These are phyloP conservation scores for Cryptoblepharus egeriae DNA, from an alignment of 2,797 vertebrate species.

Conservation along the genomic window DNA sequence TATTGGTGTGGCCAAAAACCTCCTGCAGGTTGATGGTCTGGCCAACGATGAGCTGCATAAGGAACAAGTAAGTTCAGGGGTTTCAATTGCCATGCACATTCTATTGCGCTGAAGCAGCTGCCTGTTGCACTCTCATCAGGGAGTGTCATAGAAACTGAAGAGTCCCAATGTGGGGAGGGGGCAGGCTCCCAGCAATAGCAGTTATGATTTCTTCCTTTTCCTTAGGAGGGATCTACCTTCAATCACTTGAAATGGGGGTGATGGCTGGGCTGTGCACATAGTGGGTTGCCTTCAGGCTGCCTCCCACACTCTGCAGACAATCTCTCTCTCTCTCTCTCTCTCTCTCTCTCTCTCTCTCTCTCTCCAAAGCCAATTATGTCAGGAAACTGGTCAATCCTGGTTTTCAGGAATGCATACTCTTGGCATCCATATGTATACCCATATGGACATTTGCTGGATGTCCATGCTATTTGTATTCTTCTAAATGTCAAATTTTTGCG, in stretches of 20 bases:
- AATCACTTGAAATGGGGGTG: not conserved
- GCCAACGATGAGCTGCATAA: constrained; percentile 81
- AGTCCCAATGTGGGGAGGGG: not conserved
- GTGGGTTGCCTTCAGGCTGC: not conserved
- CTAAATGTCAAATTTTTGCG: not conserved
- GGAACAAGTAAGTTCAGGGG: constrained; percentile 81
- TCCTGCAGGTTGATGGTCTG: constrained; percentile 90
- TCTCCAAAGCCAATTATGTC: not conserved
- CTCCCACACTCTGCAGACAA: not conserved
- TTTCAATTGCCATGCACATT: not conserved
- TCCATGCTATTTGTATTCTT: not conserved
- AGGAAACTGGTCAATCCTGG: not conserved
- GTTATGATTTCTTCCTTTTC: not conserved
- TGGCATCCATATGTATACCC: not conserved
- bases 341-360: no score
- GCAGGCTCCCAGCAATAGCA: not conserved
- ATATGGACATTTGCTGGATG: not conserved
- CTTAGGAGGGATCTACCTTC: not conserved
- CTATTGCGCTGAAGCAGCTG: not conserved
- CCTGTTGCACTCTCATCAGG: not conserved
- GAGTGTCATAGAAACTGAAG: not conserved
- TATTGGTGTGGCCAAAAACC: constrained; percentile 94
- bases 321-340: no score
- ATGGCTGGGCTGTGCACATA: no score
- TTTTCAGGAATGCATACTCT: not conserved